These are phyloP conservation scores for Porites lobata DNA, from an alignment of 92 coral and sea anemone species.

Conservation along the genomic window DNA sequence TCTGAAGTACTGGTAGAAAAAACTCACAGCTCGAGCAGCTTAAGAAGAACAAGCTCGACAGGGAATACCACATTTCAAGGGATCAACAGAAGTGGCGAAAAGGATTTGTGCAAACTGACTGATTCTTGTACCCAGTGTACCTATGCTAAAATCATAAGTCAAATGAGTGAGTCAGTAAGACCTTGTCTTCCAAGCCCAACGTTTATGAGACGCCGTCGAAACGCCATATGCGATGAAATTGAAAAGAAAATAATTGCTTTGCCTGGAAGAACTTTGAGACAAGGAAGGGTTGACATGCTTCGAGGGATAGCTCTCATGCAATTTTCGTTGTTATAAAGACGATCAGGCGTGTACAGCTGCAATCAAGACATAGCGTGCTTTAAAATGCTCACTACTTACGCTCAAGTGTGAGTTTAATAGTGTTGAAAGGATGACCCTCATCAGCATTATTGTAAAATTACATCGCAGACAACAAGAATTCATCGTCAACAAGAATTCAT, in stretches of 20 bases:
- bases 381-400: not conserved
- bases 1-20: conserved; percentile 15
- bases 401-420: not conserved
- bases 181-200: conserved; percentile 47
- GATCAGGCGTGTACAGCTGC: not conserved
- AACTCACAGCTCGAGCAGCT: not conserved
- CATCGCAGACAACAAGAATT: too few relatives aligned
- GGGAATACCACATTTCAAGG: not conserved
- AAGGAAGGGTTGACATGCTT: conserved; percentile 75
- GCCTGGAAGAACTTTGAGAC: conserved; percentile 66
- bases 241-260: conserved; percentile 55
- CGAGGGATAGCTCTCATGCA: conserved; percentile 67
- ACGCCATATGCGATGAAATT: conserved; percentile 79
- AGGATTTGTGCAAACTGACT: not conserved
- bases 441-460: not conserved
- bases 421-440: not conserved
- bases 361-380: not conserved
- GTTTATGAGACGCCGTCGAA: conserved; percentile 55
- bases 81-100: not conserved
- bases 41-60: conserved; percentile 4
- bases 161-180: conserved; percentile 15
- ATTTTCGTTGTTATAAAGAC: conserved; percentile 57
- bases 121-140: conserved; percentile 2
- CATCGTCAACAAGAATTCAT: too few relatives aligned
- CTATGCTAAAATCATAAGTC: not conserved